Base-by-base conservation (phyloP, 2,113 vertebrate genomes). In the Daubentonia madagascariensis region DNA sequence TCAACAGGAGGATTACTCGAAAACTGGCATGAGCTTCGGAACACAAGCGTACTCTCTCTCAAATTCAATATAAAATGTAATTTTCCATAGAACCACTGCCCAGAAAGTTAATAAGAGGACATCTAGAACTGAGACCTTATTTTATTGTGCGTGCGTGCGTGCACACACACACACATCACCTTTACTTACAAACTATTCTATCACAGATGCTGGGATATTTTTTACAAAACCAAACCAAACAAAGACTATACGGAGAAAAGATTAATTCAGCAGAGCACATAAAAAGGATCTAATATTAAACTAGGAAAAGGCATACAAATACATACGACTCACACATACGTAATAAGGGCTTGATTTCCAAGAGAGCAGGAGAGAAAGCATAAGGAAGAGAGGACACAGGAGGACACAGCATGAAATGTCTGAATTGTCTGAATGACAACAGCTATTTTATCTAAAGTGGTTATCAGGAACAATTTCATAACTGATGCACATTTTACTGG, bases 51-150 rank as follows among this genome's bases (percentile, higher is more conserved):
- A 30, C 48, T 94, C 67, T 73, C 40, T 81, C 81, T 96, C 76
- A 81, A 72, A 85, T 83, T 95, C 67, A 91, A 70, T 65, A 86
- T 63, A 79, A 92, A 96, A 90, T 95, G 17, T 40, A 93, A 94
- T 93, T 86, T 76, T 75, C 78, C 40, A 48, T 59, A 89, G 37
- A 96, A 96, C 83, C 20, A 73, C 72, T 80, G 32, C 17, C 89
- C 65, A 85, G 76, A 96, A 95, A 95, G 67, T 78, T 85, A 95
- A 78, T 89, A 68, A 93, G 48, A 17, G 17, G 87, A 78, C 13
- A 25, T 20, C n/a, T 30, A 90, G 23, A 85, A 30, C 10, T 18
- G 76, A 59, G 73, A n/a, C 48, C 80, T 85, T 18, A 72, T 83
- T 91, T 91, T 40, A 79, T 32, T 84, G 18, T 37, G 20, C 11